Percentiles rank a stretch among this genome's conserved stretches.
These are phyloP conservation scores for Nannospalax galili DNA, from an alignment of 2,113 vertebrate genomes.

Conservation along the genomic window DNA sequence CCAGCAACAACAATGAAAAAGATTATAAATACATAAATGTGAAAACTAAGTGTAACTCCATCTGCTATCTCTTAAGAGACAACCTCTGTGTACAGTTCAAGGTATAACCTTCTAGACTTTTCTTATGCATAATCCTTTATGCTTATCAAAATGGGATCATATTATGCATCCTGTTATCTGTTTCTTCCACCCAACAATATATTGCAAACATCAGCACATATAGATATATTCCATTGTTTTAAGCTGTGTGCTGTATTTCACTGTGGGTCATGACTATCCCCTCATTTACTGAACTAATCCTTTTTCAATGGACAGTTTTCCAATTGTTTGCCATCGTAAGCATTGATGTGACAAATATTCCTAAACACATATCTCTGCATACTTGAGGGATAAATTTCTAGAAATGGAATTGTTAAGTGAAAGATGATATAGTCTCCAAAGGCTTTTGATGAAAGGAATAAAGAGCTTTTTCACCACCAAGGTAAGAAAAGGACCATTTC, in stretches of 20 bases:
- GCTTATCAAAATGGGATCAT: conserved; percentile 65
- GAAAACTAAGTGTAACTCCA: conserved; percentile 47
- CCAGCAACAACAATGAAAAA: background rate
- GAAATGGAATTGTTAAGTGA: conserved; percentile 63
- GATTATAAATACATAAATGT: background rate
- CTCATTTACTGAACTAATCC: conserved; percentile 58
- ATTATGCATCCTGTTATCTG: conserved; percentile 45
- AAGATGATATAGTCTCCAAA: conserved; percentile 56
- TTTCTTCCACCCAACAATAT: conserved; percentile 40
- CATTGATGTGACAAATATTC: conserved; percentile 63
- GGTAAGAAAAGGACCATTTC: conserved; percentile 25
- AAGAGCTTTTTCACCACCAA: conserved; percentile 51
- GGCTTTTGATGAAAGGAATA: conserved; percentile 40
- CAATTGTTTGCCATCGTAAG: conserved; percentile 49
- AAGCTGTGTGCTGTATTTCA: background rate
- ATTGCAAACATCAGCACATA: conserved; percentile 62
- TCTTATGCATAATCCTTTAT: conserved; percentile 71
- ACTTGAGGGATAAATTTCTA: conserved; percentile 63
- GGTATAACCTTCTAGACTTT: conserved; percentile 27
- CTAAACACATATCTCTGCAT: conserved; percentile 10
- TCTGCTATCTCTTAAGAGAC: conserved; percentile 50
- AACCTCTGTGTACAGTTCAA: conserved; percentile 59
- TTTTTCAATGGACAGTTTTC: conserved; percentile 59
- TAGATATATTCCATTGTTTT: conserved; percentile 46
- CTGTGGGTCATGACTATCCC: background rate